A percentile compares a stretch with the other conserved stretches of the same genome.
These are phyloP conservation scores for Acleris sparsana DNA, from an alignment of 2,888 invertebrate genomes.

Conservation along the genomic window DNA sequence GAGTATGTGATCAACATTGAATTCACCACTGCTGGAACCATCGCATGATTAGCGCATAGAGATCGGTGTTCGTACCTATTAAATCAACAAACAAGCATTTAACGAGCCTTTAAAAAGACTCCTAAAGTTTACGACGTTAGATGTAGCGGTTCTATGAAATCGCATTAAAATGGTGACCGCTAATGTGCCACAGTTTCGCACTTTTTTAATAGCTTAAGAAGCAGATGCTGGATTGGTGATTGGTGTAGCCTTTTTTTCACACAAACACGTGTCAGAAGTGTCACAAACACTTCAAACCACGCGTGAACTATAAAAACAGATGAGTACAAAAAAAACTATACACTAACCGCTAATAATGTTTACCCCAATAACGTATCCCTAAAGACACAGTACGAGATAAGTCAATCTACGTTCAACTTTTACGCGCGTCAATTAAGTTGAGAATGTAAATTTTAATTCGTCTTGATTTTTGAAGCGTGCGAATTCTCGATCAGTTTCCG, in stretches of 20 bases:
- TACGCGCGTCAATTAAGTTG: background rate
- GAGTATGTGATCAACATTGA: too few species aligned
- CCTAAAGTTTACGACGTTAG: too few species aligned
- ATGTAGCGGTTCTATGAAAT: slow-evolving; percentile 39
- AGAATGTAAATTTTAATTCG: slow-evolving; percentile 32
- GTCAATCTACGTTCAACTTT: background rate
- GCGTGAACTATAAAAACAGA: slow-evolving; percentile 39
- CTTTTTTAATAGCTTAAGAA: slow-evolving; percentile 13
- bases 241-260: slow-evolving; percentile 27
- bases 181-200: slow-evolving; percentile 11
- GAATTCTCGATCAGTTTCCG: slow-evolving; percentile 62
- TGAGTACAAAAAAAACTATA: slow-evolving; percentile 13
- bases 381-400: too few species aligned
- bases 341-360: background rate
- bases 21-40: too few species aligned
- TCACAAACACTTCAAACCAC: slow-evolving; percentile 30
- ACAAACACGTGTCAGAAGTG: slow-evolving; percentile 5
- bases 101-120: too few species aligned
- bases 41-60: too few species aligned
- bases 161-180: background rate
- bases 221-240: slow-evolving; percentile 10
- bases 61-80: too few species aligned
- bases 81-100: too few species aligned
- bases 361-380: slow-evolving; percentile 47
- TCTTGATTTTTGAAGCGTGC: background rate